Conservation (phyloP, 1,140 invertebrate genomes). For the Centruroides sculpturatus region DNA sequence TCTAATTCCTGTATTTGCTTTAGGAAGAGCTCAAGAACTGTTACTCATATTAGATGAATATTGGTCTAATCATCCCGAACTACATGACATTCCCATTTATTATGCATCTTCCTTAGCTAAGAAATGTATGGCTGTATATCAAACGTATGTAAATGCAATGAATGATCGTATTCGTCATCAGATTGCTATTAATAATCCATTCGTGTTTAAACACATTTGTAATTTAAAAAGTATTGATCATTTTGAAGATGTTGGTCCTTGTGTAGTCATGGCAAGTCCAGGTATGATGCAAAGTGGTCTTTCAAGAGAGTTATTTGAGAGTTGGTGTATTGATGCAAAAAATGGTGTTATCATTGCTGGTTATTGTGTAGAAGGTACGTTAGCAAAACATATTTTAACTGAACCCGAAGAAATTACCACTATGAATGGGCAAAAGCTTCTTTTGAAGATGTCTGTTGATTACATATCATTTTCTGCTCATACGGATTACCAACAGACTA, state of each 20-base stretch:
- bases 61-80: conserved; percentile 93
- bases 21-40: conserved; percentile 93
- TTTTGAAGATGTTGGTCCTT: conserved; percentile 98
- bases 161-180: conserved; percentile 91
- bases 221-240: conserved; percentile 99
- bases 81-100: conserved; percentile 98
- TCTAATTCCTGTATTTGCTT: conserved; percentile 95
- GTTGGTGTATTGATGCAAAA: conserved; percentile 94
- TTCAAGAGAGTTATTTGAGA: conserved; percentile 93
- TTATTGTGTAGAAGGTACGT: conserved; percentile 97
- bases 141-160: conserved; percentile 99
- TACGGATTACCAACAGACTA: conserved; percentile 97
- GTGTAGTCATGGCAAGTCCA: conserved; percentile 96
- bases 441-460: conserved; percentile 93
- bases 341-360: conserved; percentile 98
- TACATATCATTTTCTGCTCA: conserved; percentile 99
- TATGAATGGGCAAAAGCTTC: conserved; percentile 87
- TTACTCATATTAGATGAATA: conserved; percentile 95
- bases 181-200: conserved; percentile 97
- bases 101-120: conserved; percentile 98
- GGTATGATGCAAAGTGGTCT: conserved; percentile 99
- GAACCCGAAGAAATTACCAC: conserved; percentile 96
- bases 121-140: conserved; percentile 99
- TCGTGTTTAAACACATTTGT: conserved; percentile 97
- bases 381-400: conserved; percentile 91